Conservation (phyloP, 1,140 invertebrate species). For the Sarcophaga bullata region DNA sequence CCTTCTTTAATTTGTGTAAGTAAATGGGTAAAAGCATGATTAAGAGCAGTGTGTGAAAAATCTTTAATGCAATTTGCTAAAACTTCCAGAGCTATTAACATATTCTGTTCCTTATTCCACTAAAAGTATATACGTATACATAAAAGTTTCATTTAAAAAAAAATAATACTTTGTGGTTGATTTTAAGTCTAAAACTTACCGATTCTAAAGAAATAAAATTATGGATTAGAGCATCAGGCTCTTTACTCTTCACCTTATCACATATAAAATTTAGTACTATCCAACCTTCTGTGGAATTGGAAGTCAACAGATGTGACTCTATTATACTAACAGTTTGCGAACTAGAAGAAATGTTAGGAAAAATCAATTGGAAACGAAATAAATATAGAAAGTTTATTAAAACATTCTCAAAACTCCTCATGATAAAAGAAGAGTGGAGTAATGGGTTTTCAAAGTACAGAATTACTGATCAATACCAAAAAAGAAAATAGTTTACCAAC, state of each 20-base stretch:
- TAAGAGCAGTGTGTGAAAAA: constrained; percentile 54
- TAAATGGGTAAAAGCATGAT: constrained; percentile 54
- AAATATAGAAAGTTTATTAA: too few relatives aligned
- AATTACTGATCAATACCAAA: too few relatives aligned
- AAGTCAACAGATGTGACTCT: constrained; percentile 58
- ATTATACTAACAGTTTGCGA: constrained; percentile 52
- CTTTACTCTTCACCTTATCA: constrained; percentile 51
- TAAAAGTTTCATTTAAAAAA: too few relatives aligned
- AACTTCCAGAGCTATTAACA: constrained; percentile 48
- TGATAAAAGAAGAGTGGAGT: too few relatives aligned
- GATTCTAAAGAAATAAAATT: constrained; percentile 48
- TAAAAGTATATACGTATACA: background rate
- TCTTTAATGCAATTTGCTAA: constrained; percentile 46
- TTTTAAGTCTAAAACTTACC: constrained; percentile 38
- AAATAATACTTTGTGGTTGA: background rate
- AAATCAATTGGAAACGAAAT: too few relatives aligned
- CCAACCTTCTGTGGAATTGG: constrained; percentile 63
- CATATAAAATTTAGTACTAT: constrained; percentile 59
- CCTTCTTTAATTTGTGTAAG: constrained; percentile 44
- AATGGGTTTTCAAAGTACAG: too few relatives aligned
- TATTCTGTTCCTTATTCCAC: constrained; percentile 49
- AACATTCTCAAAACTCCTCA: too few relatives aligned
- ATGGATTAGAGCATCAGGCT: constrained; percentile 55
- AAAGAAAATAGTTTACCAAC: constrained; percentile 7
- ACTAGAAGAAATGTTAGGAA: constrained; percentile 45